Base-by-base conservation (phyloP, 2,888 invertebrate genomes). In the Tortrix viridana region DNA sequence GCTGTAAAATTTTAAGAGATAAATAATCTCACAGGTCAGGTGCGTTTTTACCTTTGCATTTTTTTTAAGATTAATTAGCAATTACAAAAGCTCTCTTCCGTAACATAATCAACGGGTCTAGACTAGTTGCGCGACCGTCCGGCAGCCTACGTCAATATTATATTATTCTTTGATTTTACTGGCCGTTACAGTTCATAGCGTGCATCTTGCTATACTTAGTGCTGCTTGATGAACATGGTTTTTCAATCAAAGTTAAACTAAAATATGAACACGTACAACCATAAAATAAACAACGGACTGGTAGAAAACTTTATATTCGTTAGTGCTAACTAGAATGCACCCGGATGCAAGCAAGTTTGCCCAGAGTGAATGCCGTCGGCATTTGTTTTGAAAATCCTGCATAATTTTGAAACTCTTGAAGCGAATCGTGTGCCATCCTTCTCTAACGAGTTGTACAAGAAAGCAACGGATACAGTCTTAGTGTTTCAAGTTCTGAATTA, bases 301-400 rank as follows among this genome's bases (percentile, higher is more conserved):
- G 37, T 37, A 19, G 48, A 50, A 50, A 50, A 50, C 37, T 50
- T 41, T 50, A 37, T 50, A 50, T 50, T 50, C 50, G 50, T 50
- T 50, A 50, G 50, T 50, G 50, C 50, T 50, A 50, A 50, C 50
- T 50, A 50, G 50, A 37, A 50, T 50, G 37, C 37, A 37, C 50
- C 50, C 50, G 50, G 50, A 50, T 50, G 37, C 50, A 16, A 50
- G 19, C 50, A 37, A 50, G 50, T 50, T 50, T 37, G 37, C n/a
- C n/a, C 3, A 12, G 23, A 50, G 37, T 14, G 37, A 19, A 23
- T 19, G 19, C 37, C 49, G 37, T 14, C 37, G 44, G 44, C 16
- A 50, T 37, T 50, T 50, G 50, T 50, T 50, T 50, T 50, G 6
- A 19, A 50, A 50, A 50, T 50, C 37, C 50, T 19, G 50, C 20